These are phyloP conservation scores for Macrostomum lignano DNA, from an alignment of 1,140 invertebrate genomes.

Conservation along the genomic window DNA sequence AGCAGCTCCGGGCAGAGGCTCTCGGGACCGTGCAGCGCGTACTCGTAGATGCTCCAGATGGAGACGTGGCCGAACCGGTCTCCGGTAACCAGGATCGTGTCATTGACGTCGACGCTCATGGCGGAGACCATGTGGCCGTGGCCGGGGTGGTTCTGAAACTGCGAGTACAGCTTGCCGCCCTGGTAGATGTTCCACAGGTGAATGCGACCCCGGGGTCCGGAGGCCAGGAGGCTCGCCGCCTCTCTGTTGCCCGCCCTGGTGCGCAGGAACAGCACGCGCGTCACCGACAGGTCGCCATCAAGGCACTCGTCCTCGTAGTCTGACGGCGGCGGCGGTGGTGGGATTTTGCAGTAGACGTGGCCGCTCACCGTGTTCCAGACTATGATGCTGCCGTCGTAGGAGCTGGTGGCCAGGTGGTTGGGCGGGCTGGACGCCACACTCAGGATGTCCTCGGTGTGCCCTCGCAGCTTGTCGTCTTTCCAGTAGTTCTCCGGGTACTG, in stretches of 20 bases:
- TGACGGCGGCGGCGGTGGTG: constrained; percentile 10
- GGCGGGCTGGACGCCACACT: constrained; percentile 19
- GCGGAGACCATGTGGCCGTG: not conserved
- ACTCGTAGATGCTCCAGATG: constrained; percentile 19
- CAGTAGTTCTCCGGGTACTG: not conserved
- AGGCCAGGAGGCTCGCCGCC: constrained; percentile 17
- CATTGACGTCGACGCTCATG: constrained; percentile 4
- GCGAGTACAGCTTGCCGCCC: constrained; percentile 16
- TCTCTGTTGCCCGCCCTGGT: constrained; percentile 17
- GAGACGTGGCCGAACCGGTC: constrained; percentile 25
- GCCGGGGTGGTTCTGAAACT: too few species aligned
- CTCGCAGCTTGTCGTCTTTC: constrained; percentile 13
- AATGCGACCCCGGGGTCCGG: constrained; percentile 20
- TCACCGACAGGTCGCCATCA: constrained; percentile 22
- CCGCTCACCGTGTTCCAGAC: constrained; percentile 29
- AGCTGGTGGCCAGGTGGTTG: constrained; percentile 23
- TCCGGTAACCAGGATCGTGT: constrained; percentile 14
- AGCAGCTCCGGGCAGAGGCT: constrained; percentile 16
- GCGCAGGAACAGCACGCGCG: constrained; percentile 18
- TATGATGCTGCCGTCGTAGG: constrained; percentile 26
- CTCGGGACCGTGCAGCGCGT: constrained; percentile 12
- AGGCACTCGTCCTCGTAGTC: constrained; percentile 11
- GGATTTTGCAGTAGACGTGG: constrained; percentile 24
- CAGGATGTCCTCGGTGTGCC: constrained; percentile 25
- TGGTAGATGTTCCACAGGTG: constrained; percentile 27